Conservation (phyloP, 2,888 invertebrate species). For the Campaea margaritaria region DNA sequence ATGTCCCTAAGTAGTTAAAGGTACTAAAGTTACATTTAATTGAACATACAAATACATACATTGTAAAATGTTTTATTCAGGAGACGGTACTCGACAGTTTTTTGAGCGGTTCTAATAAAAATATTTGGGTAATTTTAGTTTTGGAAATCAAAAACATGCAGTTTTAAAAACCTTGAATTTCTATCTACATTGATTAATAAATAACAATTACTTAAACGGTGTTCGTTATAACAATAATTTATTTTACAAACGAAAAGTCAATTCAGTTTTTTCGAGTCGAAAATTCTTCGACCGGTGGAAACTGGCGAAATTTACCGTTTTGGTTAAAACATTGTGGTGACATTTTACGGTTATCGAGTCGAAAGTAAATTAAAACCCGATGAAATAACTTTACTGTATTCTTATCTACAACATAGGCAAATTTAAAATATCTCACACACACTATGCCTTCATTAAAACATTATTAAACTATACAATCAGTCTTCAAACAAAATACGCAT, state of each 20-base stretch:
- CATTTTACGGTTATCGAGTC: too few relatives aligned
- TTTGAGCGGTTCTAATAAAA: not conserved
- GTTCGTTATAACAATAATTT: too few relatives aligned
- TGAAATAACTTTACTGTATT: not conserved
- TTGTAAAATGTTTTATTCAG: slow-evolving; percentile 3
- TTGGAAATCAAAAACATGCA: too few relatives aligned
- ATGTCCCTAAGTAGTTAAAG: slow-evolving; percentile 50
- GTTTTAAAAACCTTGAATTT: too few relatives aligned
- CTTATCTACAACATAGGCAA: not conserved
- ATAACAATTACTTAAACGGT: too few relatives aligned
- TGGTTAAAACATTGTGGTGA: too few relatives aligned
- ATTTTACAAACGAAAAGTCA: too few relatives aligned
- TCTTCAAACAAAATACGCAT: slow-evolving; percentile 79
- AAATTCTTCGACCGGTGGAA: too few relatives aligned
- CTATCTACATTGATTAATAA: too few relatives aligned
- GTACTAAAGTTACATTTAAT: slow-evolving; percentile 33
- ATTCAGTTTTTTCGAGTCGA: too few relatives aligned
- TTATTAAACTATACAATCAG: slow-evolving; percentile 67
- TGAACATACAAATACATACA: slow-evolving; percentile 12
- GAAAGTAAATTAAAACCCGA: too few relatives aligned
- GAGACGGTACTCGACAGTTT: not conserved
- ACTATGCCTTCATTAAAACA: slow-evolving; percentile 20
- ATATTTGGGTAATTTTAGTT: not conserved
- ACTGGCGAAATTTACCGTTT: too few relatives aligned
- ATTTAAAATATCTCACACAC: slow-evolving; percentile 11